Conservation (phyloP, 2,888 invertebrate species). For the Tolmerus cingulatus region DNA sequence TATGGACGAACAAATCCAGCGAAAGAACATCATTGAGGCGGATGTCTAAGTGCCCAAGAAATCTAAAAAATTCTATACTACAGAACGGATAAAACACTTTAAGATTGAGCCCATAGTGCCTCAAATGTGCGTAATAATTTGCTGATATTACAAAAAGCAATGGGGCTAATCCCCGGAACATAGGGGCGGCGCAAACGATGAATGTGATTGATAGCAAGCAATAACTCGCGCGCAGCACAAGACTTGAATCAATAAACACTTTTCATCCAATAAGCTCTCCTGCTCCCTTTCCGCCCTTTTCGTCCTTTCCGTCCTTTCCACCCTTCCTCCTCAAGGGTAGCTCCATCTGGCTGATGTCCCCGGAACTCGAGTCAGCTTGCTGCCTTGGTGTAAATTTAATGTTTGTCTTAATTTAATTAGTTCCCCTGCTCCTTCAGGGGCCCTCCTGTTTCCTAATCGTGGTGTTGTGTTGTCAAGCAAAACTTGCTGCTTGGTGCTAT, state of each 20-base stretch:
- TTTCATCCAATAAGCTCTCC: neutral
- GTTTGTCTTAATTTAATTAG: neutral
- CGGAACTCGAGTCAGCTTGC: neutral
- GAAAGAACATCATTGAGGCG: neutral
- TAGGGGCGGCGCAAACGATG: neutral
- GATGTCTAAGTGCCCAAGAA: neutral
- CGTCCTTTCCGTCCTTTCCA: neutral
- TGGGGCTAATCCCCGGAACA: neutral
- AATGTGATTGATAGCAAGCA: neutral
- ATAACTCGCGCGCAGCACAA: neutral
- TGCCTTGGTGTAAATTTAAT: neutral
- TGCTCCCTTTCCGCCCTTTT: neutral
- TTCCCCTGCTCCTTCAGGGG: neutral
- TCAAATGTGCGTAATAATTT: neutral
- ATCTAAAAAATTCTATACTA: neutral
- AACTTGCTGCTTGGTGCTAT: neutral
- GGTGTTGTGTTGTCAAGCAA: neutral
- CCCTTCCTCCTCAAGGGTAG: neutral
- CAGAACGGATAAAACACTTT: neutral
- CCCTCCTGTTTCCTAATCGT: neutral
- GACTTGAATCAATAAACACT: neutral
- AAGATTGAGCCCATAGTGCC: neutral
- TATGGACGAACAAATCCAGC: neutral
- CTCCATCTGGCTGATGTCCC: neutral
- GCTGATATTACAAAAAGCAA: neutral